Conservation (phyloP, 1,140 invertebrate genomes). For the Bombus fervidus region DNA sequence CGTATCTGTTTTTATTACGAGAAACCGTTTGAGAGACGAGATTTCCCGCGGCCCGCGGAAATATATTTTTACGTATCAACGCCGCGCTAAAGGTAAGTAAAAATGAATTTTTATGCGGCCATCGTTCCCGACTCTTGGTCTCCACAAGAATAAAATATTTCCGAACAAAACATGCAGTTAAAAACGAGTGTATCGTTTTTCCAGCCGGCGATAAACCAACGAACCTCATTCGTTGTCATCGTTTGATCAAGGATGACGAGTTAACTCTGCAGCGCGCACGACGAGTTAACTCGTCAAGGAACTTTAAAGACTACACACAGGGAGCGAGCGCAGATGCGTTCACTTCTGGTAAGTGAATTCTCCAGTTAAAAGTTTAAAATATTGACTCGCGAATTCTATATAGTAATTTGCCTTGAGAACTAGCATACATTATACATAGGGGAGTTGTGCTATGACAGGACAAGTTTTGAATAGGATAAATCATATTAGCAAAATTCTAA, state of each 20-base stretch:
- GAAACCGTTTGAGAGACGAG: neutral
- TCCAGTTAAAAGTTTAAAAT: too few relatives aligned
- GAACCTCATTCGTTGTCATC: too few relatives aligned
- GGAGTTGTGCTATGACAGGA: too few relatives aligned
- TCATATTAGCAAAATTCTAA: too few relatives aligned
- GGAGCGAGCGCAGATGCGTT: too few relatives aligned
- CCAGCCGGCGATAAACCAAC: neutral
- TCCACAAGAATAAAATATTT: neutral
- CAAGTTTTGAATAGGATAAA: too few relatives aligned
- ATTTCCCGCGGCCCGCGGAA: conserved; percentile 3
- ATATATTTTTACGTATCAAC: conserved; percentile 13
- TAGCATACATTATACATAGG: too few relatives aligned
- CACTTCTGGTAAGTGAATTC: too few relatives aligned
- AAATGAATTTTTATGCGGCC: neutral
- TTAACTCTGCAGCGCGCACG: neutral
- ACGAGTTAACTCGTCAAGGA: neutral
- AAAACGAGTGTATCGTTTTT: neutral
- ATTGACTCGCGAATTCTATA: too few relatives aligned
- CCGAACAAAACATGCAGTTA: neutral
- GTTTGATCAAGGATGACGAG: too few relatives aligned
- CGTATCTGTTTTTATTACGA: conserved; percentile 6
- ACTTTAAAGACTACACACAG: too few relatives aligned
- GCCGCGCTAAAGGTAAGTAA: neutral
- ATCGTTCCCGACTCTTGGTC: neutral
- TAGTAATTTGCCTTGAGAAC: too few relatives aligned